phyloP scores from a whole-genome alignment of 1,140 invertebrate genomes.

The Eriocheir sinensis region DNA sequence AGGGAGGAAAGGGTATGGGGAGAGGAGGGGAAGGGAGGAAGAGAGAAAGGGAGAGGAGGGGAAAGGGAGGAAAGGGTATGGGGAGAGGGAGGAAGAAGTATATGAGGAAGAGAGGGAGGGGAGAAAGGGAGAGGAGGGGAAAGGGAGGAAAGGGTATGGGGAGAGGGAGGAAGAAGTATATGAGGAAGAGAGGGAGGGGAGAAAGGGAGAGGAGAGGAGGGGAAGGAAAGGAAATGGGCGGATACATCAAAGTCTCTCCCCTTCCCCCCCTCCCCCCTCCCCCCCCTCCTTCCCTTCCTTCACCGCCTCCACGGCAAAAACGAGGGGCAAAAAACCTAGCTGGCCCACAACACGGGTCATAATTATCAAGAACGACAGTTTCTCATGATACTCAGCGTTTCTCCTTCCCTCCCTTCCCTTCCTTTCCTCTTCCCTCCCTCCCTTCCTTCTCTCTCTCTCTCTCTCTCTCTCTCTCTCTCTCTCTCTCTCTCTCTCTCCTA shows the following conservation, averaged over 20 bases:
- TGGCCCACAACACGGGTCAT: background rate
- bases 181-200: background rate
- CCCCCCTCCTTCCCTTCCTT: background rate
- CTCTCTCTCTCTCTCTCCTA: background rate
- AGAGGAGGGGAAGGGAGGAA: background rate
- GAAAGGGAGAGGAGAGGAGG: background rate
- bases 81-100: background rate
- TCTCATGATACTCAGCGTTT: conserved; percentile 35
- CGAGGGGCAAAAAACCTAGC: background rate
- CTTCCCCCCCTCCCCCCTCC: background rate
- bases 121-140: background rate
- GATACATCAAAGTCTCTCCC: background rate
- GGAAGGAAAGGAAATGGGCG: conserved; percentile 12
- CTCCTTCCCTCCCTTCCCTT: background rate
- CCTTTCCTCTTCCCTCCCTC: too few relatives aligned
- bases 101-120: background rate
- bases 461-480: background rate
- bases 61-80: background rate
- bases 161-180: background rate
- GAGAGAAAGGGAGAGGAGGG: background rate
- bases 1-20: background rate
- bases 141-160: background rate
- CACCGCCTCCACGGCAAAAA: conserved; percentile 14
- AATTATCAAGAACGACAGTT: conserved; percentile 31
- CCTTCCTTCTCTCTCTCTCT: background rate